Evolutionary conservation across 1,140 invertebrate species (phyloP), one percentile per base, ranked within the genome.

Genomic region (Micrasema minimum): DNA sequence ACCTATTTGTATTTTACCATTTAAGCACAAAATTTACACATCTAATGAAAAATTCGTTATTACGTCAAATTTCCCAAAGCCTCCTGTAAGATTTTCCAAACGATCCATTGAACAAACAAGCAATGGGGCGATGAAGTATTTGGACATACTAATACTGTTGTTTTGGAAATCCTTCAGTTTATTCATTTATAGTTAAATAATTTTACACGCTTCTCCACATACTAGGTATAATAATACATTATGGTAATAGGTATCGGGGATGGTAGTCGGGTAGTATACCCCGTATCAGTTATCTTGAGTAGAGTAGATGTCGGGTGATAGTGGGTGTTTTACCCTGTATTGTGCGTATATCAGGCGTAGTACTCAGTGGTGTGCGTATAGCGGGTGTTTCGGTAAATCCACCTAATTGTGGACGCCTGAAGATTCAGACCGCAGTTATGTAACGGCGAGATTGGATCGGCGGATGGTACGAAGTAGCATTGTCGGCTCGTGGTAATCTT

Each of bases 371-470:
- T 35, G 26, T 55, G 23, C 14, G 57, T 61, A 14, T 43, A 9
- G 50, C 31, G 59, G 50, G 65, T 72, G 62, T 57, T 55, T 71
- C 46, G 67, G 65, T 72, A 50, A 43, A 67, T 75, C 69, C 69
- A 69, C 66, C 73, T 75, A 75, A 75, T 75, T 72, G 73, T 75
- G 69, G 70, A 75, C 69, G 68, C 68, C 69, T 69, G 69, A 71
- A 71, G 69, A 71, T 69, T 69, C 69, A 65, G 70, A 75, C 73
- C 73, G 65, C 73, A 75, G 69, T 75, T 75, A 75, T 75, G 73
- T 75, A 75, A 75, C 69, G 73, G 57, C 46, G 53, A 72, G 73
- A 75, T 75, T 75, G 73, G 73, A 75, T 75, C 69, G 48, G 59
- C 11, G 45, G 46, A 66, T 64, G 22, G 51, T 67, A 72, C 59